These are phyloP conservation scores for Sphinx pinastri DNA, from an alignment of 2,888 invertebrate species.

Conservation along the genomic window DNA sequence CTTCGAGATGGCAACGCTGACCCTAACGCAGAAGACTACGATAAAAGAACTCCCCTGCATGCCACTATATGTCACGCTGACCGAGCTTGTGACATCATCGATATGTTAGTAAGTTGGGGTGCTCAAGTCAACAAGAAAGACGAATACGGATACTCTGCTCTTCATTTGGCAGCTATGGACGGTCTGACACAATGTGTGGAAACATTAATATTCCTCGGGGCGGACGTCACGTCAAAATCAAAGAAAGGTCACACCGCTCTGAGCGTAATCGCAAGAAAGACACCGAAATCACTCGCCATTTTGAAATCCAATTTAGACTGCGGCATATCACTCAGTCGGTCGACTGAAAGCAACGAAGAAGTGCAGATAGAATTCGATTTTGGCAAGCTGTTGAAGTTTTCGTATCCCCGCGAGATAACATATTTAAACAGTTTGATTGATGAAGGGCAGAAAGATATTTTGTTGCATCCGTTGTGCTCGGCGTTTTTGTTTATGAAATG, in stretches of 20 bases:
- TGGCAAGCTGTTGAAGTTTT: conserved; percentile 91
- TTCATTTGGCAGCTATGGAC: conserved; percentile 93
- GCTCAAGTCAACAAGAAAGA: conserved; percentile 93
- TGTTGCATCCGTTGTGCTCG: conserved; percentile 93
- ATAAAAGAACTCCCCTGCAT: conserved; percentile 91
- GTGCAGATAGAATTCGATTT: conserved; percentile 93
- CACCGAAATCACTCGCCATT: conserved; percentile 92
- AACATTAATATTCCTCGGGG: conserved; percentile 91
- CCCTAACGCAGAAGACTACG: conserved; percentile 90
- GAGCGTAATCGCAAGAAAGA: conserved; percentile 92
- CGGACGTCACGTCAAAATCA: conserved; percentile 93
- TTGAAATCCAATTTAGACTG: conserved; percentile 91
- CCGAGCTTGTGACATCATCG: conserved; percentile 90
- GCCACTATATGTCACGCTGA: conserved; percentile 91
- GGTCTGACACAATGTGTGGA: conserved; percentile 93
- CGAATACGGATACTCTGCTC: conserved; percentile 92
- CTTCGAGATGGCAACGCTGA: conserved; percentile 90
- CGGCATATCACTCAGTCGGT: conserved; percentile 89
- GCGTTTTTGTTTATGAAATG: conserved; percentile 95
- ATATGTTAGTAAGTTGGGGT: conserved; percentile 90
- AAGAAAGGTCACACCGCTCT: conserved; percentile 93
- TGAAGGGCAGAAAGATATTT: conserved; percentile 94
- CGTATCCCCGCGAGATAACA: conserved; percentile 92
- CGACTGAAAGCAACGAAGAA: conserved; percentile 90
- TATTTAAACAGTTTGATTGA: conserved; percentile 94